Base-by-base conservation (phyloP, 2,888 invertebrate genomes). In the Polymixis flavicincta region DNA sequence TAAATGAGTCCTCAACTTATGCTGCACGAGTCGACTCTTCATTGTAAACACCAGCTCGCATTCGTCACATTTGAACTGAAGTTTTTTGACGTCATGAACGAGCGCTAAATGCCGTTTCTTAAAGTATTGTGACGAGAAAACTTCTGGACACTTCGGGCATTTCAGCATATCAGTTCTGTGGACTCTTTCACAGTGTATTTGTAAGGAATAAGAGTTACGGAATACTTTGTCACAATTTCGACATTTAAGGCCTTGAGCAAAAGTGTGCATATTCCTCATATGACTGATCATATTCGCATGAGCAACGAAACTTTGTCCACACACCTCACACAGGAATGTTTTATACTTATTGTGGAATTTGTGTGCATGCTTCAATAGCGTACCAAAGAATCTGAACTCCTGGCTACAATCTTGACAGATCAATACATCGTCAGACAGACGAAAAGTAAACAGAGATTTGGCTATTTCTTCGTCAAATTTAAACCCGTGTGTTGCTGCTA, bases 101-200 rank as follows among this genome's bases (percentile, higher is more conserved):
- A 90, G 78, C 0, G 93, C 95, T 11, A 96, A 78, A 74, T 96
- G 96, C 0, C 92, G 91, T 55, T 93, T 94, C 25, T 91, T 93
- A 6, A 94, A 80, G 77, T 95, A 95, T 19, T 88, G 90, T 11
- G 92, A 94, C 0, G 88, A 80, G 0, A 96, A 87, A 5, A 92
- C 72, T 63, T 93, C 93, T 0, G 93, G 90, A 48, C 96, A 96
- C 63, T 93, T 93, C 0, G 93, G 90, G 54, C 96, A 96, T 75
- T 93, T 92, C 1, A 92, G 55, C 48, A 73, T 76, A 0, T 85
- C 82, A 0, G 54, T 83, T 3, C 77, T 83, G 14, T 90, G 90
- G 0, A 80, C 83, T 1, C 63, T 80, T 9, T 88, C 85, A 0
- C 73, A 73, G 42, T 94, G 93, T 0, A 83, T 73, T 6, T 80